These are phyloP conservation scores for Petrolisthes manimaculis DNA, from an alignment of 2,888 invertebrate species.

Conservation along the genomic window DNA sequence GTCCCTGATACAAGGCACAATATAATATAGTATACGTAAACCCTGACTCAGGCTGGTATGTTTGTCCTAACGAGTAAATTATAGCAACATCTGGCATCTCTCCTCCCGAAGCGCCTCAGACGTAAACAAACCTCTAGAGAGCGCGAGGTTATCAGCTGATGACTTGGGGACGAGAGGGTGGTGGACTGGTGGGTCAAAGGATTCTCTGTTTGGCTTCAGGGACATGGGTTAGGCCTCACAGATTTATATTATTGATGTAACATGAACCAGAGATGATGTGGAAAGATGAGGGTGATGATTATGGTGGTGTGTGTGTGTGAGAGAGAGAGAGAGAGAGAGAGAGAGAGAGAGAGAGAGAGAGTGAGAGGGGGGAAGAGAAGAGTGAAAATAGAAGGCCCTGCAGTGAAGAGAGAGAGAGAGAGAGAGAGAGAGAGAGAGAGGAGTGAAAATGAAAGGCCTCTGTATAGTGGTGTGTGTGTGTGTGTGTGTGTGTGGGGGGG, in stretches of 20 bases:
- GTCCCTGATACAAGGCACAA: neutral
- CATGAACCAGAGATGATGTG: neutral
- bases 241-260: neutral
- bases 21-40: neutral
- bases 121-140: neutral
- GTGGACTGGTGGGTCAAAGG: neutral
- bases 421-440: no score
- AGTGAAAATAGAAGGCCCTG: neutral
- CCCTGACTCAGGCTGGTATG: no score
- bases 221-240: neutral
- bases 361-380: neutral
- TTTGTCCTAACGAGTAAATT: neutral
- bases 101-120: neutral
- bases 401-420: neutral
- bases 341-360: constrained; percentile 18
- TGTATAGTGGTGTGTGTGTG: neutral
- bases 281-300: neutral
- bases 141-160: neutral
- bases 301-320: neutral
- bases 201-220: neutral
- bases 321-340: constrained; percentile 19
- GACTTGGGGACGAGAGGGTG: neutral
- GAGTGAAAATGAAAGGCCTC: no score
- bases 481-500: neutral
- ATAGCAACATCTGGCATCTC: neutral